These are phyloP conservation scores for Bacillus rossius DNA, from an alignment of 1,140 invertebrate genomes.

Conservation along the genomic window DNA sequence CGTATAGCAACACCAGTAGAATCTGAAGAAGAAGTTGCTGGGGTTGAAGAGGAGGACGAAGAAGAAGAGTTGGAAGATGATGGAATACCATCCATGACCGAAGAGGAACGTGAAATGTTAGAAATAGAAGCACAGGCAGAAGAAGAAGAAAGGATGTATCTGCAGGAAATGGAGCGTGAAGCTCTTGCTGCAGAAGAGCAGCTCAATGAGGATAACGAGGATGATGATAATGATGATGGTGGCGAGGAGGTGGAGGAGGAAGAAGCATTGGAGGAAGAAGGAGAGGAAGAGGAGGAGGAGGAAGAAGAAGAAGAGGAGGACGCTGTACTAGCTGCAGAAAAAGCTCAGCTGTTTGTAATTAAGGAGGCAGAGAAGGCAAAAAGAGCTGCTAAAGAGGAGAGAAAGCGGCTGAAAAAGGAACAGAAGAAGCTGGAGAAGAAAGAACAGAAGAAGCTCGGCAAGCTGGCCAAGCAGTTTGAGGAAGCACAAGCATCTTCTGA, in stretches of 20 bases:
- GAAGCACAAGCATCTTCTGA: neutral
- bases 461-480: conserved; percentile 1
- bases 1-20: neutral
- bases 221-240: conserved; percentile 37
- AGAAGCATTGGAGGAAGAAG: conserved; percentile 53
- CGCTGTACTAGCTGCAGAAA: conserved; percentile 20
- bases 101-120: conserved; percentile 12
- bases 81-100: conserved; percentile 25
- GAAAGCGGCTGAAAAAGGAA: conserved; percentile 27
- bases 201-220: conserved; percentile 28
- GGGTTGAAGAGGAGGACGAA: conserved; percentile 24
- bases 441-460: conserved; percentile 40
- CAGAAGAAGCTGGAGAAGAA: conserved; percentile 53
- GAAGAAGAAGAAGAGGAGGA: conserved; percentile 45
- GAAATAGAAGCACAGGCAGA: neutral
- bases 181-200: conserved; percentile 33
- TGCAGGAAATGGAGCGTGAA: neutral
- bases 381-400: neutral
- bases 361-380: conserved; percentile 4
- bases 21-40: conserved; percentile 9
- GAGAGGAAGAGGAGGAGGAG: conserved; percentile 45
- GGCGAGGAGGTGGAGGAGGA: conserved; percentile 44
- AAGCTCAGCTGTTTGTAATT: conserved; percentile 5
- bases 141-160: neutral
- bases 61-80: conserved; percentile 36